Base-by-base conservation (phyloP, 2,888 invertebrate genomes). In the Plagodis dolabraria region DNA sequence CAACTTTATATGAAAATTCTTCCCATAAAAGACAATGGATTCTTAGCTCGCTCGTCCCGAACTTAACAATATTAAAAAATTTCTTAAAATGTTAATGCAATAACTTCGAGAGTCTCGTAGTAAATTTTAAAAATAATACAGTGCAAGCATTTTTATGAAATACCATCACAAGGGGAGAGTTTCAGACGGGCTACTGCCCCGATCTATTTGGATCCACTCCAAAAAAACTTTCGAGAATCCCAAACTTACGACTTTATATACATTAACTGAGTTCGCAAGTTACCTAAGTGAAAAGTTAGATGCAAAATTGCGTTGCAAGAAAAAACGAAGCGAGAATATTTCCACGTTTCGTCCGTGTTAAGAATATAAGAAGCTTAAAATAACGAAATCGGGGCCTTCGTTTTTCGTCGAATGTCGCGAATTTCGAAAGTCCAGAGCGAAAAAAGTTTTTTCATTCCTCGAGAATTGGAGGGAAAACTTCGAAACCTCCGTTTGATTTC, bases 321-420 rank as follows among this genome's bases (percentile, higher is more conserved):
- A 77, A 75, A 76, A 76, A 74, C 74, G 79, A 75, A 75, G 70
- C 68, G 22, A 12, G 58, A 67, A 72, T 71, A 75, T 77, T 75
- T 74, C 67, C 71, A 65, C 64, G 70, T 72, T 74, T 74, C 75
- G 77, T 71, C 69, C 80, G 79, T 80, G 82, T 82, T 85, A 86
- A 83, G 84, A 85, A 86, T 86, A 83, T 86, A 86, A 85, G 85
- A 79, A 77, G 86, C 85, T 87, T 87, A 87, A 80, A 85, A 85
- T 83, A 86, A 85, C 81, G 79, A 75, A 82, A 85, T 82, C 80
- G 75, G 77, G 74, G 70, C 77, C 81, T 79, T 61, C 63, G 64
- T 56, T 56, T 54, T 62, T 56, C 56, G 50, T 59, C 54, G 68
- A 74, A 67, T 73, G 74, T 74, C 74, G 74, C 68, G 74, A 79